Evolutionary conservation across 2,113 vertebrate genomes (phyloP).

Genomic region (Vidua macroura): DNA sequence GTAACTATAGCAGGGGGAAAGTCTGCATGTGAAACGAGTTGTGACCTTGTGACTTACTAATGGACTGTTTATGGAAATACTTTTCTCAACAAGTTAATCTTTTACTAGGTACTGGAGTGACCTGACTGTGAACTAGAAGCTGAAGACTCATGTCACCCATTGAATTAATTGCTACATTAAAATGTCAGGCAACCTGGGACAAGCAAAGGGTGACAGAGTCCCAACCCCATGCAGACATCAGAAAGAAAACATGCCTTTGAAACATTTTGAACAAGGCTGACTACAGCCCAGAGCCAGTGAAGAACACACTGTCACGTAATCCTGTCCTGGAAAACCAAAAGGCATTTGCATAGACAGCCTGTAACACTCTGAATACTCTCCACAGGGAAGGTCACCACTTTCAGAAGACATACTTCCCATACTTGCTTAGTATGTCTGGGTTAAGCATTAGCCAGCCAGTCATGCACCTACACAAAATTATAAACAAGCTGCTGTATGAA

Average conservation of each 20-base stretch:
- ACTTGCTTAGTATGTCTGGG: not conserved
- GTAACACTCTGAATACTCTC: not conserved
- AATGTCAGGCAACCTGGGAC: not conserved
- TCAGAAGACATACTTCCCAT: not conserved
- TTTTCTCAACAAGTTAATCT: not conserved
- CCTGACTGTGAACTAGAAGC: not conserved
- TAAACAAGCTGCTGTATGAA: not conserved
- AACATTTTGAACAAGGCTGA: not conserved
- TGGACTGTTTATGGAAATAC: not conserved
- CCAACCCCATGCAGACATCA: not conserved
- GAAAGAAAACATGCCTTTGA: not conserved
- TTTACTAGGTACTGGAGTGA: not conserved
- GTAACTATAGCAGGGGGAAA: not conserved
- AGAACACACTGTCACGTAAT: not conserved
- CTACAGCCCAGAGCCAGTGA: not conserved
- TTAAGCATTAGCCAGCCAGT: not conserved
- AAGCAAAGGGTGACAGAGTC: not conserved
- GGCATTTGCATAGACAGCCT: not conserved
- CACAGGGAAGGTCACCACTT: not conserved
- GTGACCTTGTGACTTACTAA: not conserved
- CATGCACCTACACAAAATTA: not conserved
- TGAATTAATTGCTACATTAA: not conserved
- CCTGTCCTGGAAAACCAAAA: not conserved
- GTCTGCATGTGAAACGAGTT: not conserved
- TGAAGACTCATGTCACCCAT: not conserved